Percentiles rank a stretch among this genome's conserved stretches.
These are phyloP conservation scores for Craseonycteris thonglongyai DNA, from an alignment of 2,113 vertebrate genomes.

Conservation along the genomic window DNA sequence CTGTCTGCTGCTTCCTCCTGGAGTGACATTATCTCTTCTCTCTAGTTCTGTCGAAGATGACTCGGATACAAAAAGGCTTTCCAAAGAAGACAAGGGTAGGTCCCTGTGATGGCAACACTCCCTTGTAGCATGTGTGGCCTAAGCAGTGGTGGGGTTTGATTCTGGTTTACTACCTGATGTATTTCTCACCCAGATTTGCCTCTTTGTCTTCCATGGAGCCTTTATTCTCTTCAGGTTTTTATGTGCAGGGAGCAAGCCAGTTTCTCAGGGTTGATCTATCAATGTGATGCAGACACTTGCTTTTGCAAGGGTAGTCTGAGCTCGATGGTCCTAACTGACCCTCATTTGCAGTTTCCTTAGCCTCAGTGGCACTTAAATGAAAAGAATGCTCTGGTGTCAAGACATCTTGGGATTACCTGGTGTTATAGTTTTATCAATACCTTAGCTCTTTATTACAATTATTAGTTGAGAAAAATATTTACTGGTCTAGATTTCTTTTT, in stretches of 20 bases:
- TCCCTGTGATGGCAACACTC: accelerated
- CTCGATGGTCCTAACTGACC: background rate
- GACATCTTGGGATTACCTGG: background rate
- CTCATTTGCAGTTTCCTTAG: background rate
- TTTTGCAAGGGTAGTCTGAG: background rate
- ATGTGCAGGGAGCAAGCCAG: background rate
- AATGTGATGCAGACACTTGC: background rate
- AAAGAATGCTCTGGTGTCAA: accelerated
- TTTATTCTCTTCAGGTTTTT: background rate
- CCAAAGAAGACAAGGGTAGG: constrained; percentile 93
- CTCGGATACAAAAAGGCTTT: constrained; percentile 79
- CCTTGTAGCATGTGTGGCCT: background rate
- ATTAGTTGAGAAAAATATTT: background rate
- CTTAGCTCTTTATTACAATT: background rate
- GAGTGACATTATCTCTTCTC: constrained; percentile 79
- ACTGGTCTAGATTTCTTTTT: background rate
- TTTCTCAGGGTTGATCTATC: background rate
- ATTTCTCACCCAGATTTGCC: background rate
- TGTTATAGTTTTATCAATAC: background rate
- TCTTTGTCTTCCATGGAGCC: background rate
- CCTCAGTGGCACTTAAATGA: background rate
- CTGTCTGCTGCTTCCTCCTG: background rate
- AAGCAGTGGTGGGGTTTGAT: background rate
- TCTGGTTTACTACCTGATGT: accelerated
- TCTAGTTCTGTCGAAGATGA: constrained; percentile 88